Percentiles rank a stretch among this genome's conserved stretches.
phyloP scores from a whole-genome alignment of 2,888 invertebrate species.

The Diarsia dahlii region DNA sequence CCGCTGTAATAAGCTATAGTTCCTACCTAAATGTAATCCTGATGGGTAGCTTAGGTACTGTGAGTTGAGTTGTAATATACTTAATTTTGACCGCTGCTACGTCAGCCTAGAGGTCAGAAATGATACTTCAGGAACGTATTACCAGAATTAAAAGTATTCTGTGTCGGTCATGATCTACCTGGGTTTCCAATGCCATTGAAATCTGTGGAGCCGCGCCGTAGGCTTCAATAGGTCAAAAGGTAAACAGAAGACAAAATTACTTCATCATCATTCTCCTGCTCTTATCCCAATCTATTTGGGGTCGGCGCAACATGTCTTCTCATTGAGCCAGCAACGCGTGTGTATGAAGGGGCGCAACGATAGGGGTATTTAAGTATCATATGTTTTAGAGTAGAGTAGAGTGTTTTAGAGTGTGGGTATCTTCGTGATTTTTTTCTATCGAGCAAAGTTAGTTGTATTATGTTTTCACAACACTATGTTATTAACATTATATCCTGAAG shows the following conservation, averaged over 20 bases:
- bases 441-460: no score
- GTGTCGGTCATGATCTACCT: background rate
- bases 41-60: background rate
- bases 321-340: no score
- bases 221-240: background rate
- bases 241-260: background rate
- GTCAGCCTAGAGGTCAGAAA: background rate
- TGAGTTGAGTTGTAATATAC: background rate
- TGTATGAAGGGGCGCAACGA: no score
- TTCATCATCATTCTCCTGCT: no score
- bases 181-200: background rate
- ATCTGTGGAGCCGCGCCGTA: background rate
- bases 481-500: no score
- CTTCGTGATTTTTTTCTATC: no score
- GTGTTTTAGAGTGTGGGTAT: no score
- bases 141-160: background rate
- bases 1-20: slow-evolving; percentile 45
- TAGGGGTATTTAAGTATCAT: no score
- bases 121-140: background rate
- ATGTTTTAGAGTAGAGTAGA: no score
- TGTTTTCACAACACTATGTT: no score
- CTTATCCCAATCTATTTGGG: no score
- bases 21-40: slow-evolving; percentile 23
- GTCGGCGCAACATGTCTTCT: no score
- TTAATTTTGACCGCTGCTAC: background rate